Evolutionary conservation across 2,888 invertebrate genomes (phyloP).

Genomic region (Argyresthia goedartella): DNA sequence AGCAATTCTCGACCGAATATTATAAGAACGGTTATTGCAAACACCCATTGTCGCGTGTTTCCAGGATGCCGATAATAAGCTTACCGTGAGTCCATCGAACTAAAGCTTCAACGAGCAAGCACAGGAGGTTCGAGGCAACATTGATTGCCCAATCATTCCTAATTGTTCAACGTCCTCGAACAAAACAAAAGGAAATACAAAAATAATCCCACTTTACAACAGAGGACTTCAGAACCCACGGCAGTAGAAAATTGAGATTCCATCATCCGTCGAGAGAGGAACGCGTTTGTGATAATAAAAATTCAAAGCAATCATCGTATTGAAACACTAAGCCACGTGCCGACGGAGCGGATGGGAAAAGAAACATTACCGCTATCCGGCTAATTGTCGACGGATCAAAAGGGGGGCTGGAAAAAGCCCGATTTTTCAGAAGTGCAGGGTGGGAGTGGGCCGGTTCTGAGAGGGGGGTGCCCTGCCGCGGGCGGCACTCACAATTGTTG

Average conservation of each 20-base stretch:
- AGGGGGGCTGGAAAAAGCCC: constrained; percentile 38
- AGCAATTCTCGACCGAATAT: background rate
- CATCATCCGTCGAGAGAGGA: constrained; percentile 8
- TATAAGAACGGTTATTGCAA: background rate
- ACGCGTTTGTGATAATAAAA: constrained; percentile 4
- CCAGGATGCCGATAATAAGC: constrained; percentile 24
- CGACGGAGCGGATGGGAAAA: constrained; percentile 34
- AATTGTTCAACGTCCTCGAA: background rate
- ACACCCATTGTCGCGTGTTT: constrained; percentile 17
- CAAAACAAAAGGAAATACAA: constrained; percentile 16
- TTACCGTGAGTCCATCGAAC: constrained; percentile 6
- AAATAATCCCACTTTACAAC: constrained; percentile 21
- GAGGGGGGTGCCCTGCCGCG: constrained; percentile 34
- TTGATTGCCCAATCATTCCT: background rate
- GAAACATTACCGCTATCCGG: constrained; percentile 56
- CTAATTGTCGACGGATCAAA: constrained; percentile 65
- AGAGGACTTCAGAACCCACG: background rate
- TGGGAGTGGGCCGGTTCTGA: constrained; percentile 13
- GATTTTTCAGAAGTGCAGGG: constrained; percentile 25
- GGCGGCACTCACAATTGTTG: constrained; percentile 64
- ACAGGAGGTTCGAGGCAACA: background rate
- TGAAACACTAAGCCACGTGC: constrained; percentile 48
- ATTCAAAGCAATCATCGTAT: constrained; percentile 48
- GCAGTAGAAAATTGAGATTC: constrained; percentile 22
- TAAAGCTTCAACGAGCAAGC: background rate